These are phyloP conservation scores for Esperia sulphurella DNA, from an alignment of 2,888 invertebrate genomes.

Conservation along the genomic window DNA sequence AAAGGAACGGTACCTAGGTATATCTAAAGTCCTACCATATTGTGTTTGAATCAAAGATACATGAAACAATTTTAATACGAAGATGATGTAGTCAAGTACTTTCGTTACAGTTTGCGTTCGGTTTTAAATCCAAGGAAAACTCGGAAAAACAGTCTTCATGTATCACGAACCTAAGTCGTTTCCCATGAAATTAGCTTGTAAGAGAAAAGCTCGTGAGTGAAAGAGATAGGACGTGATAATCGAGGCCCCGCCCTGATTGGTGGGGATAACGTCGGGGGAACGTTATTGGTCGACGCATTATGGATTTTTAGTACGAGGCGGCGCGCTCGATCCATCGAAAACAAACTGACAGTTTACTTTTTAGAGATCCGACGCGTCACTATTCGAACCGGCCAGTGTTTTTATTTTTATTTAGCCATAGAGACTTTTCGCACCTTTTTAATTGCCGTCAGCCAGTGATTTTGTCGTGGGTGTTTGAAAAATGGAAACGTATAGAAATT, in stretches of 20 bases:
- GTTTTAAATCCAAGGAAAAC: not conserved
- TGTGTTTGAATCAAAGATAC: too few species aligned
- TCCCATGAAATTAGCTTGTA: slow-evolving; percentile 43
- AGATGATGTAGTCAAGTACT: too few species aligned
- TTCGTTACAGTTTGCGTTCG: too few species aligned
- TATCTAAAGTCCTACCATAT: too few species aligned
- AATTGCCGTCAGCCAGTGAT: not conserved
- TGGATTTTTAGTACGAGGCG: slow-evolving; percentile 68
- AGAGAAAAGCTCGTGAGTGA: slow-evolving; percentile 55
- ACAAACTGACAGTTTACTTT: slow-evolving; percentile 61
- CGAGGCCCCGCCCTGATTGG: slow-evolving; percentile 62
- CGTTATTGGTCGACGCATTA: slow-evolving; percentile 69
- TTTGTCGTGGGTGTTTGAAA: slow-evolving; percentile 12
- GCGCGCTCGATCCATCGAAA: slow-evolving; percentile 33
- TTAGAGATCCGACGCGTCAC: slow-evolving; percentile 32
- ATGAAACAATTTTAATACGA: too few species aligned
- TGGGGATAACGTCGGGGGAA: slow-evolving; percentile 50
- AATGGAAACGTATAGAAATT: slow-evolving; percentile 45
- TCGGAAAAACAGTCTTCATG: slow-evolving; percentile 23
- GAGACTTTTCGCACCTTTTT: slow-evolving; percentile 8
- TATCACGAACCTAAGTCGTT: slow-evolving; percentile 36
- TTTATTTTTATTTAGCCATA: slow-evolving; percentile 12
- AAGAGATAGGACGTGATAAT: slow-evolving; percentile 52
- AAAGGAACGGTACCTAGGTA: too few species aligned
- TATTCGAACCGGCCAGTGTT: slow-evolving; percentile 23